Percentiles rank a stretch among this genome's conserved stretches.
These are phyloP conservation scores for Bombyx mori DNA, from an alignment of 1,140 invertebrate species.

Conservation along the genomic window DNA sequence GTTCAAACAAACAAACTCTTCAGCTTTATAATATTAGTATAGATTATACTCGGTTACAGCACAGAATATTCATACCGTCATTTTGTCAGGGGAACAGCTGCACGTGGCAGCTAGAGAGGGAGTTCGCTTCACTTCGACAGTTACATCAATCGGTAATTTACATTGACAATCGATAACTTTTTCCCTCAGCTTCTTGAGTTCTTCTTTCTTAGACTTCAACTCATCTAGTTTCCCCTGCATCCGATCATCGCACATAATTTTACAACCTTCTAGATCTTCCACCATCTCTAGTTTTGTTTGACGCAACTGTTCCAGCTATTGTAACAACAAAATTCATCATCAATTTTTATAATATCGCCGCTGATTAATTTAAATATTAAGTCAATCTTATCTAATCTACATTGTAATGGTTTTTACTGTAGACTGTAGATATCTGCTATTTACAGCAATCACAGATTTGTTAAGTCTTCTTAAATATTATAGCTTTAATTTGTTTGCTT, in stretches of 20 bases:
- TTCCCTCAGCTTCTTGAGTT: constrained; percentile 29
- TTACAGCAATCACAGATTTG: too few species aligned
- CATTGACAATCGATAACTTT: constrained; percentile 49
- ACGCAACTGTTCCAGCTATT: constrained; percentile 32
- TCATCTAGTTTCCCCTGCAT: constrained; percentile 34
- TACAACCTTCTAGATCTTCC: constrained; percentile 45
- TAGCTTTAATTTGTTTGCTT: too few species aligned
- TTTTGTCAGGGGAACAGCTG: constrained; percentile 38
- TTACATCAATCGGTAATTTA: constrained; percentile 37
- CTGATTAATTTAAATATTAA: too few species aligned
- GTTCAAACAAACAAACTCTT: too few species aligned
- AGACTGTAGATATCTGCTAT: too few species aligned
- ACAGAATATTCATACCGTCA: constrained; percentile 17
- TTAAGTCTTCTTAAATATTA: too few species aligned
- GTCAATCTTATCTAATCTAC: too few species aligned
- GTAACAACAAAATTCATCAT: neutral
- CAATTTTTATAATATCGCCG: too few species aligned
- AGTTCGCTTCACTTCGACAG: constrained; percentile 46
- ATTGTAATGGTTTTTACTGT: too few species aligned
- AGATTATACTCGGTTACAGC: too few species aligned
- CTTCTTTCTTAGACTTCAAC: constrained; percentile 35
- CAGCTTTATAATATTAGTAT: too few species aligned
- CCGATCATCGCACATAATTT: constrained; percentile 33
- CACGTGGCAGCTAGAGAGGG: constrained; percentile 50
- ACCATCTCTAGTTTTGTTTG: constrained; percentile 31